Evolutionary conservation across 2,888 invertebrate genomes (phyloP), one percentile per base, ranked within the genome.

Genomic region (Tupiocoris notatus): DNA sequence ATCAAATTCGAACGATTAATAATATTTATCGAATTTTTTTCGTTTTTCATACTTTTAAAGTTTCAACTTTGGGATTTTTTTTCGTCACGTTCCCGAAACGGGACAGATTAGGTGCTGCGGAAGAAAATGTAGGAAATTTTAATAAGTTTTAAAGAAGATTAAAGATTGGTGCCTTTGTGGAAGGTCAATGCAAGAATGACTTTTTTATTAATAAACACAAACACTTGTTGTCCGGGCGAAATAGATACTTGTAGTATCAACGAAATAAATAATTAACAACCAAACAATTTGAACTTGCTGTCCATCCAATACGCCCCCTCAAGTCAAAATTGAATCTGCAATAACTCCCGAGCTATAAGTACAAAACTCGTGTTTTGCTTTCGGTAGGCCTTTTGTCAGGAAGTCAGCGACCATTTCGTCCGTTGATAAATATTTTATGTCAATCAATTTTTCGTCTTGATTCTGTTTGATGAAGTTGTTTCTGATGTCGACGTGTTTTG

Each of bases 361-460:
- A 12, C 12, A 12, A 7, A 7, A 3, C 12, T 39, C 39, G 39
- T 39, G 39, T 39, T 12, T 3, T 39, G 39, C 6, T 12, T 39
- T 39, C 39, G 39, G 39, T 39, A 39, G 12, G 6, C 6, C 39
- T 39, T 70, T 59, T 17, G 70, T 59, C 22, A 70, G 16, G 9
- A 70, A 58, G 59, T 70, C 70, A 22, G 70, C 70, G 9, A 21
- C 58, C 70, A 70, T 70, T n/a, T n/a, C 2, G n/a, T n/a, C 17
- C n/a, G 70, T 39, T 39, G 6, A 3, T 3, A 39, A 12, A 39
- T 39, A 39, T 39, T 39, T 39, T 39, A 39, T 3, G 3, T 39
- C 39, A 12, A 39, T 39, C 6, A 7, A 3, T 7, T 12, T 12
- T 7, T 12, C 6, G 3, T 59, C 12, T 0, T 12, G 57, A 20